phyloP scores from a whole-genome alignment of 2,113 vertebrate species.

The Tetraodon nigroviridis region DNA sequence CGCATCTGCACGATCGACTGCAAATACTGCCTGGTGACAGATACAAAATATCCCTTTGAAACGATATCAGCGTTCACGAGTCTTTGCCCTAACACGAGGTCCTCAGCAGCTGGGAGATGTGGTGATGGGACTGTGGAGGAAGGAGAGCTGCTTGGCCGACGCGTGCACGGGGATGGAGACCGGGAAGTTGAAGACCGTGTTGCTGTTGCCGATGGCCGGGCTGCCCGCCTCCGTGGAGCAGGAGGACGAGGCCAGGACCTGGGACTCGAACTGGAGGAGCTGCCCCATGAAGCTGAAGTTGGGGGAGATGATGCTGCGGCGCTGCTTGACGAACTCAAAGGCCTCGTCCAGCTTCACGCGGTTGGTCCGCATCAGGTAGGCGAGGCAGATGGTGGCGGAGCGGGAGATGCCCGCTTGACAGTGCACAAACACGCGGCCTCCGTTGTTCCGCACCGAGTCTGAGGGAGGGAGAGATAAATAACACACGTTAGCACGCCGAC shows the following conservation, averaged over 20 bases:
- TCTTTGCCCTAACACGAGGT: background rate
- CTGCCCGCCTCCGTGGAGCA: slow-evolving; percentile 91
- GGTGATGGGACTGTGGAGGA: slow-evolving; percentile 95
- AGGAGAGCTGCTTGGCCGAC: slow-evolving; percentile 79
- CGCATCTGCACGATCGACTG: slow-evolving; percentile 36
- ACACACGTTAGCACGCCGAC: slow-evolving; percentile 45
- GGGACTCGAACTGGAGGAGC: slow-evolving; percentile 95
- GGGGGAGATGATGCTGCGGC: slow-evolving; percentile 95
- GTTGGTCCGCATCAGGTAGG: slow-evolving; percentile 98
- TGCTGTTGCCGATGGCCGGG: slow-evolving; percentile 80
- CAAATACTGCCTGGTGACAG: slow-evolving; percentile 59
- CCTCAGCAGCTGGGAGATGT: slow-evolving; percentile 94
- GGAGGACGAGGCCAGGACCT: slow-evolving; percentile 88
- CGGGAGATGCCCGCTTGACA: slow-evolving; percentile 97
- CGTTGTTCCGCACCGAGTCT: slow-evolving; percentile 91
- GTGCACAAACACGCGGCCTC: slow-evolving; percentile 94
- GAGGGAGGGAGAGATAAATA: slow-evolving; percentile 22
- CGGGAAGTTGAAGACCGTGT: slow-evolving; percentile 92
- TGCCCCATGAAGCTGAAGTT: slow-evolving; percentile 99
- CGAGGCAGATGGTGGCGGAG: slow-evolving; percentile 96
- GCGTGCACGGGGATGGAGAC: slow-evolving; percentile 91
- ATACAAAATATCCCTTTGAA: slow-evolving; percentile 43
- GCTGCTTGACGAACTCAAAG: slow-evolving; percentile 98
- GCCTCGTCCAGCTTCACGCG: slow-evolving; percentile 96
- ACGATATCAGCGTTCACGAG: slow-evolving; percentile 19